Evolutionary conservation across 2,888 invertebrate species (phyloP).

Genomic region (Andrena trimmerana): DNA sequence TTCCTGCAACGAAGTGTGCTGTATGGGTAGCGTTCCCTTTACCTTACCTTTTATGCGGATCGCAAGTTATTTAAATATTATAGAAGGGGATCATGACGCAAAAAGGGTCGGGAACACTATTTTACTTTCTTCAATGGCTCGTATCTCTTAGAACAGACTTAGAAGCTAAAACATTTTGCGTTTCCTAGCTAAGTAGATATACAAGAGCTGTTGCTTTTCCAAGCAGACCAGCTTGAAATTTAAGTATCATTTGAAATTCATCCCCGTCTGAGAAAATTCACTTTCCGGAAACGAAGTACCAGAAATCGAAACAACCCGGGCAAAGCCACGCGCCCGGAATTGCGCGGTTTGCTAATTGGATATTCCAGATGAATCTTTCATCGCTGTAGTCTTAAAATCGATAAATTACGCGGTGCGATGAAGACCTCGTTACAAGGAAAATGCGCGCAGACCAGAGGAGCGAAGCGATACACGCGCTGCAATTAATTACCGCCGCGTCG

Average conservation of each 20-base stretch:
- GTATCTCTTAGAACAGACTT: too few relatives aligned
- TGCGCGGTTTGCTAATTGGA: neutral
- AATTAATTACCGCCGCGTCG: constrained; percentile 5
- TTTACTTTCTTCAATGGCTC: too few relatives aligned
- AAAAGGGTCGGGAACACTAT: too few relatives aligned
- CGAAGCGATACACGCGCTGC: neutral
- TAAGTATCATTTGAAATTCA: neutral
- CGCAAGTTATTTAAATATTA: too few relatives aligned
- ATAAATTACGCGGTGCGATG: constrained; percentile 15
- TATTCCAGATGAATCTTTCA: neutral
- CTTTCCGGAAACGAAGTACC: neutral
- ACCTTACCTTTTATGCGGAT: too few relatives aligned
- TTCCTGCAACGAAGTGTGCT: too few relatives aligned
- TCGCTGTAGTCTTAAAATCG: neutral
- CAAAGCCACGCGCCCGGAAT: neutral
- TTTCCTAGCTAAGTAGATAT: too few relatives aligned
- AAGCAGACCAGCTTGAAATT: too few relatives aligned
- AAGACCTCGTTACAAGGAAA: neutral
- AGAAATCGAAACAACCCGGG: neutral
- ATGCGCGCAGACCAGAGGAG: neutral
- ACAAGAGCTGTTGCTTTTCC: too few relatives aligned
- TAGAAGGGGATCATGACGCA: too few relatives aligned
- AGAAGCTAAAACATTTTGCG: too few relatives aligned
- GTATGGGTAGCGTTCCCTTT: too few relatives aligned
- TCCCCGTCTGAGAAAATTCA: neutral